A percentile compares a stretch with the other conserved stretches of the same genome.
Evolutionary conservation across 2,797 vertebrate genomes (phyloP).

Genomic region (Clarias fuscus): DNA sequence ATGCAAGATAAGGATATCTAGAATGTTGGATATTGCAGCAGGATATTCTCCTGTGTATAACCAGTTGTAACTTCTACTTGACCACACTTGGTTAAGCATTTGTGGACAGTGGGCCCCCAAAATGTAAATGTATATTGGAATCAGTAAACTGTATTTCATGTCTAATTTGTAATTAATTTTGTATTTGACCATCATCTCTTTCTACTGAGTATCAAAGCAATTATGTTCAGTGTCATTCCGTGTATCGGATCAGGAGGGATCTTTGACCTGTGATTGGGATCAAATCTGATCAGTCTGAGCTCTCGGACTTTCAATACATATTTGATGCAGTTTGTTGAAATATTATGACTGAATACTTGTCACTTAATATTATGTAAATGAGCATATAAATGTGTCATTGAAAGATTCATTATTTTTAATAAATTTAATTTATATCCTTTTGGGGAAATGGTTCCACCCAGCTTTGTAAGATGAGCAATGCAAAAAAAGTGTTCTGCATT

Average conservation of each 20-base stretch:
- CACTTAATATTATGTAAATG: conserved; percentile 60
- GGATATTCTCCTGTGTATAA: background rate
- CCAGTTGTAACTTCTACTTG: background rate
- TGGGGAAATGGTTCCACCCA: background rate
- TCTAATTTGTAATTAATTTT: conserved; percentile 55
- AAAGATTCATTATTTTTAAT: background rate
- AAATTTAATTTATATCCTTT: background rate
- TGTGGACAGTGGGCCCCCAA: background rate
- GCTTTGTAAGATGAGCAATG: background rate
- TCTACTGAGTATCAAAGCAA: conserved; percentile 60
- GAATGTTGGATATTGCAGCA: background rate
- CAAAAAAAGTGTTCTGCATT: background rate
- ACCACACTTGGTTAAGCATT: background rate
- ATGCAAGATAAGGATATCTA: background rate
- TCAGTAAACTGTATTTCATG: conserved; percentile 13
- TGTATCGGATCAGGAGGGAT: conserved; percentile 60
- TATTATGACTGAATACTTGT: conserved; percentile 52
- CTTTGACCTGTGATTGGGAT: conserved; percentile 57
- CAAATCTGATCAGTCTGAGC: conserved; percentile 59
- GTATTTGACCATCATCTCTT: conserved; percentile 36
- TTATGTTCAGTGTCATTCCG: conserved; percentile 66
- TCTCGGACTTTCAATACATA: background rate
- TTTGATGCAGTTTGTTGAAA: conserved; percentile 9
- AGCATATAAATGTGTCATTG: conserved; percentile 38
- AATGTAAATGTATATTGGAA: background rate